Percentiles rank a stretch among this genome's conserved stretches.
These are phyloP conservation scores for Plagodis pulveraria DNA, from an alignment of 2,888 invertebrate species.

Conservation along the genomic window DNA sequence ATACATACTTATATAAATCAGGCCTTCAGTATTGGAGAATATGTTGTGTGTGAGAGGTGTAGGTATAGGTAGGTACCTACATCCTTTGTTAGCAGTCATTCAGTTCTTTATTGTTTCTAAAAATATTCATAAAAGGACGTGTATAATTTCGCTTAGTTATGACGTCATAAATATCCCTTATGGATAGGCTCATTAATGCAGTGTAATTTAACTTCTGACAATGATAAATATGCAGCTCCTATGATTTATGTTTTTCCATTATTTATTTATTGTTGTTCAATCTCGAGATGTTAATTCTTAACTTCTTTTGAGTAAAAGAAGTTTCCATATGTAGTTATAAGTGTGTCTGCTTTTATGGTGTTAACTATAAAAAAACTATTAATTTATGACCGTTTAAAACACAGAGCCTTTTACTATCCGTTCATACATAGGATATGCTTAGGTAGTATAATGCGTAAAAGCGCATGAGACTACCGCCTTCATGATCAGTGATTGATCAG, in stretches of 20 bases:
- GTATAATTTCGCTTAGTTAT: constrained; percentile 36
- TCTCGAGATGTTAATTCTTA: not conserved
- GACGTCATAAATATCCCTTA: constrained; percentile 48
- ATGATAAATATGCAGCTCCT: constrained; percentile 35
- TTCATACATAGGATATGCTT: too few relatives aligned
- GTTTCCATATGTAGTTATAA: too few relatives aligned
- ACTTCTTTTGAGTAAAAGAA: too few relatives aligned
- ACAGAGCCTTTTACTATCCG: too few relatives aligned
- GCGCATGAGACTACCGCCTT: not conserved
- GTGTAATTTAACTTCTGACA: constrained; percentile 48
- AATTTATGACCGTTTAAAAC: too few relatives aligned
- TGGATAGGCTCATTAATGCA: constrained; percentile 46
- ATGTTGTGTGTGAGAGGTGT: not conserved
- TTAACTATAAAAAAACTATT: too few relatives aligned
- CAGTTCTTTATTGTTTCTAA: constrained; percentile 11
- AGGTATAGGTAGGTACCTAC: not conserved
- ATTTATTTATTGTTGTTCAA: constrained; percentile 14
- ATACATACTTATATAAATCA: not conserved
- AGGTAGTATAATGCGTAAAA: too few relatives aligned
- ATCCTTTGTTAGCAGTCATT: constrained; percentile 4
- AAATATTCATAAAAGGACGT: constrained; percentile 11
- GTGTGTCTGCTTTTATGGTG: too few relatives aligned
- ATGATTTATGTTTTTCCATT: constrained; percentile 31
- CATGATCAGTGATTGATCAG: not conserved
- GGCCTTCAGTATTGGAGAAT: not conserved